Evolutionary conservation across 2,797 vertebrate genomes (phyloP).

Genomic region (Mycteria americana): DNA sequence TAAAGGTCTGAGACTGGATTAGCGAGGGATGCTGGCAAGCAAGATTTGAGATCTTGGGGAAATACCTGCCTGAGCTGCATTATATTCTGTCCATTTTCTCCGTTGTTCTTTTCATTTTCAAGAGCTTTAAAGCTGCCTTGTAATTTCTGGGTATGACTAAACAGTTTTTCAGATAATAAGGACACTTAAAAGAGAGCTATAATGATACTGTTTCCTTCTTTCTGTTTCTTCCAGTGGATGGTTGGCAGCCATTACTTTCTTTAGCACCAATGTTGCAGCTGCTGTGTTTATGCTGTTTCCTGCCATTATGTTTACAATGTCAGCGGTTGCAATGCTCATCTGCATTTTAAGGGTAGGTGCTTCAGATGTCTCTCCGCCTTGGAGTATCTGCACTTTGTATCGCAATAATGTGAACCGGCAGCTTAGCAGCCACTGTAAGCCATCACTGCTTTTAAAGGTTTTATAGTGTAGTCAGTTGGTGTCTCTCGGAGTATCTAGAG

Average conservation of each 20-base stretch:
- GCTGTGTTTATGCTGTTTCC: slow-evolving; percentile 91
- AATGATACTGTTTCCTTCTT: not conserved
- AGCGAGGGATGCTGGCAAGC: not conserved
- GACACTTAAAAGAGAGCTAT: not conserved
- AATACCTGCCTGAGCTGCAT: not conserved
- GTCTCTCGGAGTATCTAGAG: not conserved
- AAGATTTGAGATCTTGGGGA: not conserved
- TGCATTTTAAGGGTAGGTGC: slow-evolving; percentile 71
- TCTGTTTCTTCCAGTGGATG: slow-evolving; percentile 69
- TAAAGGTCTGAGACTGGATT: not conserved
- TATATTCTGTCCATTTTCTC: not conserved
- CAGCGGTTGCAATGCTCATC: slow-evolving; percentile 81
- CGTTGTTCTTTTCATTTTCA: not conserved
- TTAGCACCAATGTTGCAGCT: slow-evolving; percentile 53
- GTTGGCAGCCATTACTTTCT: slow-evolving; percentile 70
- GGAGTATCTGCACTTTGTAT: not conserved
- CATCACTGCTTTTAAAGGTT: not conserved
- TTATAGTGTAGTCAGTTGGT: not conserved
- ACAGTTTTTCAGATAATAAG: not conserved
- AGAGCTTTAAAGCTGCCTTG: not conserved
- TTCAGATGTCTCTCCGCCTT: not conserved
- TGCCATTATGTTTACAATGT: slow-evolving; percentile 85
- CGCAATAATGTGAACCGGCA: not conserved
- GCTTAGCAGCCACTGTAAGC: not conserved
- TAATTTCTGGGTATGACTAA: not conserved